Base-by-base conservation (phyloP, 2,797 vertebrate species). In the Melanotaenia trifasciata region DNA sequence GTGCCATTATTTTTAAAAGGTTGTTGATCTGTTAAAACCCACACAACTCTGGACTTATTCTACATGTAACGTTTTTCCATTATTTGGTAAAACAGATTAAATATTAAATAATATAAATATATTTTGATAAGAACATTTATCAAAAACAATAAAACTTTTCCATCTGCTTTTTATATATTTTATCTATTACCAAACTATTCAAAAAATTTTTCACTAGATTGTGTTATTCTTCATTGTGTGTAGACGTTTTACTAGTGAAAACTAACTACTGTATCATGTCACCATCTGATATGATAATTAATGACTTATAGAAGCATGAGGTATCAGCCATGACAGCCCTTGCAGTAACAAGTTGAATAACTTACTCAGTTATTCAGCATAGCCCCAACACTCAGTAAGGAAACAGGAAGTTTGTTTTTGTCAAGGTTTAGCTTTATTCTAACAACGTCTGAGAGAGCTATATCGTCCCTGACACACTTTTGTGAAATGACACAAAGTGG, bases 161-260 rank as follows among this genome's bases (percentile, higher is more conserved):
- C 10, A 0, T 58, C 0, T 0, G 2, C 13, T 11, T 30, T 35
- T 51, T 28, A 26, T 36, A 38, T 54, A 2, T 53, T 51, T 50
- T 22, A 7, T 38, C 33, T 33, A 40, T 63, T 20, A 18, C 22
- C 8, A 33, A 62, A 43, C 36, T 54, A 53, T 38, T 36, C 32
- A 20, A 62, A 20, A 62, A 7, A 45, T 28, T 54, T 58, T 33
- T 28, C 22, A 47, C 35, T 35, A 51, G 58, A 68, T 59, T 43
- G 18, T 33, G 30, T 53, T 26, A 24, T 20, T 71, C 13, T 32
- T 26, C 36, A 33, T 20, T 51, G 4, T 50, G n/a, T 65, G 32
- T 8, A 2, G 13, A 6, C 18, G 3, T 64, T 51, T 24, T 59
- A 11, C n/a, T 47, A 33, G 12, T 16, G 24, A 58, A 60, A 73